Base-by-base conservation (phyloP, 1,140 invertebrate species). In the Venturia canescens region DNA sequence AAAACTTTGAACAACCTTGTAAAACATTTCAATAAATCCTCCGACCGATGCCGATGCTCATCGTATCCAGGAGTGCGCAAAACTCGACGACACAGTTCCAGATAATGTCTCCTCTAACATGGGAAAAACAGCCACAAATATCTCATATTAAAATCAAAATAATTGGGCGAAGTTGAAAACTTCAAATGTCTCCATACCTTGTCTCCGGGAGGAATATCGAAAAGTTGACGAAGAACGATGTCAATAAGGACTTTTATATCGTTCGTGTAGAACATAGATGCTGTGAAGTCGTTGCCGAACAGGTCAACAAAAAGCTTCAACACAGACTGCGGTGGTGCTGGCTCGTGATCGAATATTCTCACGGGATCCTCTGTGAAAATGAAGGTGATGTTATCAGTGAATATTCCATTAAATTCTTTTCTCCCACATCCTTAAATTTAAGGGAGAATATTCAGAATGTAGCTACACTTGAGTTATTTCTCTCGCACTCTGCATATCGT, bases 231-330 rank as follows among this genome's bases (percentile, higher is more conserved):
- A 26, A 98, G 94, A 67, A 98, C 95, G 87, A 99, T 98, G 88
- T 98, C 98, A 84, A 98, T 95, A 31, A 98, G 93, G 50, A 98
- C 97, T 92, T 97, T 97, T 3, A 96, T 95, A 89, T 99, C 97
- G 88, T 98, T 99, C 0, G 97, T 98, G 88, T 98, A 99, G 89
- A 98, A 97, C 48, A 98, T 93, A 83, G 94, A 93, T 0, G 97
- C 96, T 6, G 97, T 97, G 57, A 94, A 92, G 75, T 94, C 92
- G 71, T 94, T 94, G 67, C 93, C 95, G 88, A 98, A 98, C 70
- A 98, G 90, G 89, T 98, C 97, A 57, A 95, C 95, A 78, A 97
- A 95, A 82, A 99, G 93, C 91, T 98, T 98, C 66, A 98, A 91
- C 16, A 98, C 95, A 7, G 97, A 97, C 92, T 98, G 96, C 63